Conservation (phyloP, 2,797 vertebrate species). For the Manis crassicaudata region DNA sequence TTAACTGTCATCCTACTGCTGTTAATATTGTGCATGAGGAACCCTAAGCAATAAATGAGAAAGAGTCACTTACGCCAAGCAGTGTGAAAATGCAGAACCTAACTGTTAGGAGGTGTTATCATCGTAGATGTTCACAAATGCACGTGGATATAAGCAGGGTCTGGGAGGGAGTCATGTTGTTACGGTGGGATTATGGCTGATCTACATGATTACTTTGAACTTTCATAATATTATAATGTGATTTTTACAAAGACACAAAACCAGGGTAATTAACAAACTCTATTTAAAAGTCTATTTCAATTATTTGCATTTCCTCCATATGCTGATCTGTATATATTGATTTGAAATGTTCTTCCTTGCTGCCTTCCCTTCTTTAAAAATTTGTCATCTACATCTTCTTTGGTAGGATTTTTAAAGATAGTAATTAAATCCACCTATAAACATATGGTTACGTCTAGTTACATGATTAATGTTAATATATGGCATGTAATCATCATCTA, state of each 20-base stretch:
- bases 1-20: not conserved
- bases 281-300: not conserved
- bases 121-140: not conserved
- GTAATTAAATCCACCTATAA: slow-evolving; percentile 73
- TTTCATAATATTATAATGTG: not conserved
- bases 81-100: not conserved
- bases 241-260: slow-evolving; percentile 1
- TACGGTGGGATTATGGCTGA: not conserved
- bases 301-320: slow-evolving; percentile 4
- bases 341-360: slow-evolving; percentile 37
- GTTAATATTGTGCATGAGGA: fast-evolving
- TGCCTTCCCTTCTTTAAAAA: slow-evolving; percentile 23
- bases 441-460: slow-evolving; percentile 77
- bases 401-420: slow-evolving; percentile 45
- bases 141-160: not conserved
- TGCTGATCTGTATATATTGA: slow-evolving; percentile 34
- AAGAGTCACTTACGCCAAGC: not conserved
- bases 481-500: slow-evolving; percentile 70
- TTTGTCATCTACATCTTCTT: slow-evolving; percentile 37
- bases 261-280: not conserved
- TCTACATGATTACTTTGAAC: not conserved
- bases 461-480: slow-evolving; percentile 78
- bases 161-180: not conserved
- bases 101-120: not conserved
- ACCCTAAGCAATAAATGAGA: not conserved